Evolutionary conservation across 2,888 invertebrate species (phyloP), one percentile per base, ranked within the genome.

Genomic region (Stenchaetothrips biformis): DNA sequence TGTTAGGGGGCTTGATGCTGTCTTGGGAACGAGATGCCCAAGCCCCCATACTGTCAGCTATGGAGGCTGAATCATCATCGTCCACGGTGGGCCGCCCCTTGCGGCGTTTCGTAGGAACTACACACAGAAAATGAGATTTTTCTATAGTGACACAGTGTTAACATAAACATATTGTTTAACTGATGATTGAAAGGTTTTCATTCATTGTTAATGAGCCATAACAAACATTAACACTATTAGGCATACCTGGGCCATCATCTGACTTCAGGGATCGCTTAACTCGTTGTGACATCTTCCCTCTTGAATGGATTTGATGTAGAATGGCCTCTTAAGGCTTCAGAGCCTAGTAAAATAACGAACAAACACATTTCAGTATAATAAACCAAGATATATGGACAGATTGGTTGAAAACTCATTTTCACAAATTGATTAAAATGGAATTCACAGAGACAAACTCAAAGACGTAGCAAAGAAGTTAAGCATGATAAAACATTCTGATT

Each of bases 1-100:
- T 96, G 87, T 94, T 93, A 85, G 93, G 92, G 89, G 93, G 93
- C 89, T 95, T 95, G 87, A 95, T 92, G 89, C 95, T 95, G 87
- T 92, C 93, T 85, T 93, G 91, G 85, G 94, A 92, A 85, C 95
- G 91, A 85, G 94, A 93, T 87, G 94, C 94, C 95, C 95, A 95
- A 82, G 87, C 89, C 67, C 67, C 67, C 67, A 74, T 74, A 25
- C 25, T 74, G 8, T 74, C 67, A 9, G 67, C 67, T 74, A 74
- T 74, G 67, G 67, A 74, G 67, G 67, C 25, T 74, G 67, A 74
- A 25, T 74, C 67, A 74, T 74, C 67, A 74, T 74, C 67, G 25
- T 74, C 67, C 84, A 85, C 87, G 87, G 85, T 88, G 84, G 91
- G 90, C 87, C 92, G 90, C 86, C 92, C 92, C 89, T 93, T 93